Base-by-base conservation (phyloP, 2,113 vertebrate genomes). In the Dendrocopos noguchii region DNA sequence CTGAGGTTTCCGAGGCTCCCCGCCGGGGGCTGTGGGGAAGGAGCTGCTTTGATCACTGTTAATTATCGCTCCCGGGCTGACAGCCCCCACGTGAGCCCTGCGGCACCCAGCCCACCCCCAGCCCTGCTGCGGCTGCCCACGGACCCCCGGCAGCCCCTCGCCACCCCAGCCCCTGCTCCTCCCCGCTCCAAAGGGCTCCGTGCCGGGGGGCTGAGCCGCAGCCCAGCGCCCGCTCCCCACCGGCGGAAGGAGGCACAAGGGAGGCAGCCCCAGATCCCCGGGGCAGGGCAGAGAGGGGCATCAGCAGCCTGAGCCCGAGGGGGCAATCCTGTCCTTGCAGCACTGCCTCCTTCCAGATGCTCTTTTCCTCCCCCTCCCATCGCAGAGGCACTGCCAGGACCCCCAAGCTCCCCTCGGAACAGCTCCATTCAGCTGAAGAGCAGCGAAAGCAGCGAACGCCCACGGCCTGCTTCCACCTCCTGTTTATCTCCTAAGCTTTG, bases 11-110 rank as follows among this genome's bases (percentile, higher is more conserved):
- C 81, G 31, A 46, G 71, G 92, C 67, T 25, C 71, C n/a, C 1
- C 33, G 44, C 9, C 7, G 78, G 4, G 74, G 17, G 87, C 82
- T 91, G 90, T 80, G 25, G 34, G 75, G 88, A 91, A 91, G 88
- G 66, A 91, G 73, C 31, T 4, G 50, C 91, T 95, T 97, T 95
- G 94, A 96, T 97, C 92, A 75, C 5, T 0, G 19, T 64, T 94
- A 55, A 86, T 88, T 64, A 73, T n/a, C 25, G 74, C 84, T 82
- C 64, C 4, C 0, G 74, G 87, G 56, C 70, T 95, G 91, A 46
- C 86, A 83, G 90, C 84, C 34, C 70, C 87, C 87, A 6, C 22
- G 7, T 59, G 46, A 66, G 84, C 65, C 24, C 80, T 31, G 73
- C 91, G 44, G 87, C 94, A 42, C 91, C 93, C 85, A 16, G 42